These are phyloP conservation scores for Dendroctonus ponderosae DNA, from an alignment of 1,140 invertebrate genomes.

Conservation along the genomic window DNA sequence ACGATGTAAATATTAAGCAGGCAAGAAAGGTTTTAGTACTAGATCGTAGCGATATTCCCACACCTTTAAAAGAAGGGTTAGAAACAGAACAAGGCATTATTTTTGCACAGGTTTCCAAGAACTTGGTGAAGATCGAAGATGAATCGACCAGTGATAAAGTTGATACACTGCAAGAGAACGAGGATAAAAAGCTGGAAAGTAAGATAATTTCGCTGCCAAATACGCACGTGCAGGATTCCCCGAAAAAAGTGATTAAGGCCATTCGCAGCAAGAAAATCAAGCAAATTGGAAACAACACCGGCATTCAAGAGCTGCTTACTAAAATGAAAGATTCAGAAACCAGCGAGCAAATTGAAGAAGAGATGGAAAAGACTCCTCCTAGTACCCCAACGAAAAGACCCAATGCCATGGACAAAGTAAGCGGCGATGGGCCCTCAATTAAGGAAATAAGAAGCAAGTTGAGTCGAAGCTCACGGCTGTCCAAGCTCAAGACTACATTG, in stretches of 20 bases:
- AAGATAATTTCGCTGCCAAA: slow-evolving; percentile 16
- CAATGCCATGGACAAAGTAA: slow-evolving; percentile 51
- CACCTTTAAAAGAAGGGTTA: slow-evolving; percentile 11
- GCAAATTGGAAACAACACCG: slow-evolving; percentile 17
- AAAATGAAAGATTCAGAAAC: slow-evolving; percentile 36
- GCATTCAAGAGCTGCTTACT: slow-evolving; percentile 35
- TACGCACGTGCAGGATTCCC: background rate
- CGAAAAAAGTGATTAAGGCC: slow-evolving; percentile 17
- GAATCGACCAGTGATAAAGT: slow-evolving; percentile 15
- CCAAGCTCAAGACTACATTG: slow-evolving; percentile 64
- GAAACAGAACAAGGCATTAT: slow-evolving; percentile 16
- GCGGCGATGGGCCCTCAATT: slow-evolving; percentile 59
- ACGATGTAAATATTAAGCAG: slow-evolving; percentile 60
- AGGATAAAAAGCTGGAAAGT: slow-evolving; percentile 24
- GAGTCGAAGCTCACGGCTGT: slow-evolving; percentile 61
- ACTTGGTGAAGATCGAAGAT: slow-evolving; percentile 15
- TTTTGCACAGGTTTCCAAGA: slow-evolving; percentile 19
- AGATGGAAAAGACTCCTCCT: slow-evolving; percentile 39
- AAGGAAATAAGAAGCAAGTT: slow-evolving; percentile 67
- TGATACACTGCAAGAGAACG: slow-evolving; percentile 32
- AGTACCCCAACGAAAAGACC: slow-evolving; percentile 48
- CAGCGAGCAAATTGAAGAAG: background rate
- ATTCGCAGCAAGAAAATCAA: slow-evolving; percentile 29
- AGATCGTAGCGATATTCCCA: slow-evolving; percentile 39
- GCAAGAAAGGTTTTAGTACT: slow-evolving; percentile 61